Conservation (phyloP, 2,888 invertebrate genomes). For the Pollenia angustigena region DNA sequence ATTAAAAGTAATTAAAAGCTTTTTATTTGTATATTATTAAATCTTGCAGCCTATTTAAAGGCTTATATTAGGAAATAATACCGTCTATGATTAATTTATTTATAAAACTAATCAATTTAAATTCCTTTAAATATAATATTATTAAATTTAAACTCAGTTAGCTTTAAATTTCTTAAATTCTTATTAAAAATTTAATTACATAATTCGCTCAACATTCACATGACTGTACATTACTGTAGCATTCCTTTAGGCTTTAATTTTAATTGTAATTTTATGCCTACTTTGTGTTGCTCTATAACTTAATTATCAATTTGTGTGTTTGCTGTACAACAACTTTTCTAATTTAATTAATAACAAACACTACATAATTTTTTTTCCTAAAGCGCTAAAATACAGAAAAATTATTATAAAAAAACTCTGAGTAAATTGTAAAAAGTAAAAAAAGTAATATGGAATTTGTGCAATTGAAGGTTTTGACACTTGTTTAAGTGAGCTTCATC, state of each 20-base stretch:
- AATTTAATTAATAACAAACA: conserved; percentile 39
- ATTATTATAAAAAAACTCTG: not conserved
- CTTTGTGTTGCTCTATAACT: conserved; percentile 26
- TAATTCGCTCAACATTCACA: not conserved
- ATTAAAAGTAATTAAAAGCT: too few relatives aligned
- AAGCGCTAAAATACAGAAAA: not conserved
- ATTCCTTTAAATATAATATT: too few relatives aligned
- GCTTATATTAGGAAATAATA: too few relatives aligned
- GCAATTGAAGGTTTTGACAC: conserved; percentile 21
- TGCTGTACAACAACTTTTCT: conserved; percentile 1
- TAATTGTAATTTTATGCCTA: conserved; percentile 24
- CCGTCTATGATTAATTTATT: too few relatives aligned
- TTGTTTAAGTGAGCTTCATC: not conserved
- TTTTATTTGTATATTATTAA: too few relatives aligned
- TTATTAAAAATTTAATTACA: too few relatives aligned
- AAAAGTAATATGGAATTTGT: not conserved
- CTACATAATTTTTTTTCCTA: not conserved
- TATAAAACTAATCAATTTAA: too few relatives aligned
- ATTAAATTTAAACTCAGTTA: too few relatives aligned
- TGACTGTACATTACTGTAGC: not conserved
- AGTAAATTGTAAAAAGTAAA: not conserved
- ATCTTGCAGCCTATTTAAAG: too few relatives aligned
- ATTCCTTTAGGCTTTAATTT: conserved; percentile 18
- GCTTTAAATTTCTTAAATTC: too few relatives aligned
- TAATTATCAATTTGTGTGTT: conserved; percentile 23